A percentile compares a stretch with the other conserved stretches of the same genome.
Evolutionary conservation across 1,140 invertebrate species (phyloP).

Genomic region (Caenorhabditis latens): DNA sequence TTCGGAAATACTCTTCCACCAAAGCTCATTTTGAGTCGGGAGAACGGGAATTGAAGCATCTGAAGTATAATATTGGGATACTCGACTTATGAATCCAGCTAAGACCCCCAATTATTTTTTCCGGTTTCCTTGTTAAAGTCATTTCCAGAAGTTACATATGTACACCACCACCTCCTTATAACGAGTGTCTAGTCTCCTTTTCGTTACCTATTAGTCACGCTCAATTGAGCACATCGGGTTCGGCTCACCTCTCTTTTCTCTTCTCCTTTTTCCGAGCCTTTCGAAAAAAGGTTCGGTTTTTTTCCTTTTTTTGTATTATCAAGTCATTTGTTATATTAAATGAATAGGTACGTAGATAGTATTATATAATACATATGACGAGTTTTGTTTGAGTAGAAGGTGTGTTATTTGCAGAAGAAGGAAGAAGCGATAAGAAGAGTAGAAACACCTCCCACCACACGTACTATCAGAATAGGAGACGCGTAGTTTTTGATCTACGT

Average conservation of each 20-base stretch:
- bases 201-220: slow-evolving; percentile 12
- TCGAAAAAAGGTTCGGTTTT: neutral
- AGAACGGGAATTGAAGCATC: no score
- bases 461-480: no score
- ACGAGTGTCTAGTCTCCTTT: no score
- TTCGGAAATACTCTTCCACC: no score
- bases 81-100: no score
- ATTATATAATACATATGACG: neutral
- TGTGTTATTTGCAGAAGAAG: neutral
- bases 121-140: no score
- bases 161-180: no score
- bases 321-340: neutral
- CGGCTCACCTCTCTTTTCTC: neutral
- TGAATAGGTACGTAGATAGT: neutral
- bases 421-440: slow-evolving; percentile 6
- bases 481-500: neutral
- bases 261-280: neutral
- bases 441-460: neutral
- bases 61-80: no score
- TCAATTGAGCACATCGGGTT: slow-evolving; percentile 2
- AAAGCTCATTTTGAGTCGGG: no score
- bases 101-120: no score
- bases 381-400: slow-evolving; percentile 26
- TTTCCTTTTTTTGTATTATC: neutral
- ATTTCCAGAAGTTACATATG: no score